Evolutionary conservation across 2,113 vertebrate genomes (phyloP).

Genomic region (Gobius niger): DNA sequence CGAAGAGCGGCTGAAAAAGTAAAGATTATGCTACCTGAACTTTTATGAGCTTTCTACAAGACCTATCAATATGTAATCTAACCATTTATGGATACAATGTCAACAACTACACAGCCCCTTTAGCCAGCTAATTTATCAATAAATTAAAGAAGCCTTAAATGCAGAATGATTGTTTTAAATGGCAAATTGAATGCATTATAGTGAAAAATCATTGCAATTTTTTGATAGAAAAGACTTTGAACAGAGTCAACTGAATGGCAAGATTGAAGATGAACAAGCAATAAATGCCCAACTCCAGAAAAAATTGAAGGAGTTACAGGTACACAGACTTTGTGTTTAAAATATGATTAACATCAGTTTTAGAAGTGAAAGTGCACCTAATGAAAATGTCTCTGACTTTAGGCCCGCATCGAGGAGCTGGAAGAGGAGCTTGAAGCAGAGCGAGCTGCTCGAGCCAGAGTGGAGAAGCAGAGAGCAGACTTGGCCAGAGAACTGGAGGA

Average conservation of each 20-base stretch:
- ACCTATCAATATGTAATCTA: no score
- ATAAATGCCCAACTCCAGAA: conserved; percentile 62
- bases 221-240: conserved; percentile 70
- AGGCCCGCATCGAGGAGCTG: conserved; percentile 63
- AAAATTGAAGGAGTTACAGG: conserved; percentile 71
- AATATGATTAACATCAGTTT: not conserved
- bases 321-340: conserved; percentile 5
- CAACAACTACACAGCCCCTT: no score
- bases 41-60: not conserved
- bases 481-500: conserved; percentile 78
- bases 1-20: conserved; percentile 70
- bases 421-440: conserved; percentile 76
- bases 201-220: not conserved
- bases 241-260: conserved; percentile 54
- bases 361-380: not conserved
- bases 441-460: conserved; percentile 77
- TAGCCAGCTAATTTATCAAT: no score
- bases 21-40: conserved; percentile 5
- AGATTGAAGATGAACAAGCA: conserved; percentile 64
- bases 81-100: no score
- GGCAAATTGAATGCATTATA: not conserved
- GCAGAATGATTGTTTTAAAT: no score
- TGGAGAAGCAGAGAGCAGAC: conserved; percentile 80
- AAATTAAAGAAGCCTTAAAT: no score
- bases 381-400: not conserved